These are phyloP conservation scores for Euleptes europaea DNA, from an alignment of 2,113 vertebrate genomes.

Conservation along the genomic window DNA sequence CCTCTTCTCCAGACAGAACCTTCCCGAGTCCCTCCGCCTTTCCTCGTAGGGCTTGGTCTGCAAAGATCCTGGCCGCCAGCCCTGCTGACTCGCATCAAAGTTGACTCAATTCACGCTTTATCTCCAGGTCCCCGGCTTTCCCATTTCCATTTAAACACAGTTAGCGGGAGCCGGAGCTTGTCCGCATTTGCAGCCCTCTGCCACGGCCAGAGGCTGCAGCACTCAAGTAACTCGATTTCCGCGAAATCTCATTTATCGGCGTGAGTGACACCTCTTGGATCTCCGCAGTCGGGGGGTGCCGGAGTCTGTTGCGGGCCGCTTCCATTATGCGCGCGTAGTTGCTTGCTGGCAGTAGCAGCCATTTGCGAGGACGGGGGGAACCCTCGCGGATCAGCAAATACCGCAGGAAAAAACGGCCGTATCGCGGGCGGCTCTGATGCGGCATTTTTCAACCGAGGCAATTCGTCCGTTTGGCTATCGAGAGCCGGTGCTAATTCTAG, in stretches of 20 bases:
- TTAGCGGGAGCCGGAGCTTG: slow-evolving; percentile 28
- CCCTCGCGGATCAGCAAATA: neutral
- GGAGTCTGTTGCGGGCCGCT: neutral
- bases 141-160: slow-evolving; percentile 18
- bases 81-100: neutral
- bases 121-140: slow-evolving; percentile 28
- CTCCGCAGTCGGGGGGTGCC: neutral
- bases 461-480: too few species aligned
- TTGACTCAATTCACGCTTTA: neutral
- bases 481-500: too few species aligned
- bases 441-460: too few species aligned
- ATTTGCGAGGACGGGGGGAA: too few species aligned
- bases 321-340: neutral
- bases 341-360: neutral
- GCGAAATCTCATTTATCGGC: neutral
- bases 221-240: slow-evolving; percentile 6
- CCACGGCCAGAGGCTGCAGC: slow-evolving; percentile 25
- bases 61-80: neutral
- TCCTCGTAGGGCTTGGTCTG: too few species aligned
- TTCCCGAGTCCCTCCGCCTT: too few species aligned
- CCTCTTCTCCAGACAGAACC: too few species aligned
- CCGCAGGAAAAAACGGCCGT: neutral
- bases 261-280: neutral
- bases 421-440: neutral
- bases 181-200: slow-evolving; percentile 15